These are phyloP conservation scores for Brassicogethes aeneus DNA, from an alignment of 2,888 invertebrate genomes.

Conservation along the genomic window DNA sequence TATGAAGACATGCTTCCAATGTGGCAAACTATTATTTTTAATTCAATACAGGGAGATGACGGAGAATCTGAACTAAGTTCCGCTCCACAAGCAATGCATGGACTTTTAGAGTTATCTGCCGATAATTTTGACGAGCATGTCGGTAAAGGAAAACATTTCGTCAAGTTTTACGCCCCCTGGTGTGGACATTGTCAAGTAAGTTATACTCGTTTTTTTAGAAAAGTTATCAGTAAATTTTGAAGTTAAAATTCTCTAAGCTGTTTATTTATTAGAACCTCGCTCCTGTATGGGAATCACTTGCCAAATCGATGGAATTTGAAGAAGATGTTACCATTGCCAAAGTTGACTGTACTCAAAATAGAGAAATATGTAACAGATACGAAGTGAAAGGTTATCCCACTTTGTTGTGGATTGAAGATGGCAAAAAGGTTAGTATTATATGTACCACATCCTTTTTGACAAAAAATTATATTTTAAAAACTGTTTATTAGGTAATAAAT, in stretches of 20 bases:
- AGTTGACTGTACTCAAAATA: constrained; percentile 75
- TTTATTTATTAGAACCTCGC: constrained; percentile 54
- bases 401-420: constrained; percentile 79
- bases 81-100: constrained; percentile 51
- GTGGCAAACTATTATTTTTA: too few relatives aligned
- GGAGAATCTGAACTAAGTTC: constrained; percentile 25
- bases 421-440: constrained; percentile 56
- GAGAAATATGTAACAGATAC: constrained; percentile 65
- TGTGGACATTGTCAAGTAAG: constrained; percentile 76
- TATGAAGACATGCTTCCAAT: too few relatives aligned
- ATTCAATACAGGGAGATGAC: constrained; percentile 1
- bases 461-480: too few relatives aligned
- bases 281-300: constrained; percentile 77
- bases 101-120: constrained; percentile 64
- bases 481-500: background rate
- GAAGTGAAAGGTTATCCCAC: constrained; percentile 85
- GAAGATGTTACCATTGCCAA: constrained; percentile 65
- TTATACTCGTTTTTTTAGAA: constrained; percentile 4
- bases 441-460: background rate
- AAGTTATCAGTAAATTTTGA: background rate
- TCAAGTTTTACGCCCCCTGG: constrained; percentile 92
- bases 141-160: constrained; percentile 68
- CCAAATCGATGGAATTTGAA: constrained; percentile 57
- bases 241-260: background rate
- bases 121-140: constrained; percentile 66